phyloP scores from a whole-genome alignment of 2,113 vertebrate species.

The Aphelocoma coerulescens region DNA sequence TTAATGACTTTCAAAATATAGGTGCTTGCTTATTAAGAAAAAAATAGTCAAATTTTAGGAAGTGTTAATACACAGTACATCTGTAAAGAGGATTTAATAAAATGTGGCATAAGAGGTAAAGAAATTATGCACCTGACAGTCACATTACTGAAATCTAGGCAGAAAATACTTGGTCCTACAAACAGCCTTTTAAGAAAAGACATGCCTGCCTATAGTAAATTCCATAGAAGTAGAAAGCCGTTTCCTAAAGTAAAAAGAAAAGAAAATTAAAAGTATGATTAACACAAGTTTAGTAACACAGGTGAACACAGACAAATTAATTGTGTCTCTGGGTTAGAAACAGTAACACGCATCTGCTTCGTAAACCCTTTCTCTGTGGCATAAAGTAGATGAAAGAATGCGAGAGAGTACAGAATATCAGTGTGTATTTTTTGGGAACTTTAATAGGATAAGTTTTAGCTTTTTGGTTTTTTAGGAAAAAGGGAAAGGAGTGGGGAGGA shows the following conservation, averaged over 20 bases:
- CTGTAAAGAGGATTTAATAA: background rate
- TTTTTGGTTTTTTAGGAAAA: background rate
- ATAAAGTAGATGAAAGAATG: background rate
- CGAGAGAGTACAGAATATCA: background rate
- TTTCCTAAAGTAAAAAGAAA: background rate
- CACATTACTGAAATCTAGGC: background rate
- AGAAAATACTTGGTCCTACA: background rate
- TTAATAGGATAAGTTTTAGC: background rate
- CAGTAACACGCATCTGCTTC: background rate
- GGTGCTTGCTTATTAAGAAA: background rate
- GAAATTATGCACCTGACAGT: background rate
- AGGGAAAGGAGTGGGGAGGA: rapidly evolving
- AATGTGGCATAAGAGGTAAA: background rate
- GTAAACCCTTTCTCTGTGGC: background rate
- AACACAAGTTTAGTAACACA: background rate
- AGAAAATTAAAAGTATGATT: background rate
- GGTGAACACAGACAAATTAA: background rate
- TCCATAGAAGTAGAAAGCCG: background rate
- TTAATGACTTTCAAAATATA: background rate
- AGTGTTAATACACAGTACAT: background rate
- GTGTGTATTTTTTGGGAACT: background rate
- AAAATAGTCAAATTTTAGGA: background rate
- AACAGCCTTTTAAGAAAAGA: background rate
- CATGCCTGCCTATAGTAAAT: background rate
- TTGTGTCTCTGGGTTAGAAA: background rate